phyloP scores from a whole-genome alignment of 2,113 vertebrate species.

The Melanerpes formicivorus region DNA sequence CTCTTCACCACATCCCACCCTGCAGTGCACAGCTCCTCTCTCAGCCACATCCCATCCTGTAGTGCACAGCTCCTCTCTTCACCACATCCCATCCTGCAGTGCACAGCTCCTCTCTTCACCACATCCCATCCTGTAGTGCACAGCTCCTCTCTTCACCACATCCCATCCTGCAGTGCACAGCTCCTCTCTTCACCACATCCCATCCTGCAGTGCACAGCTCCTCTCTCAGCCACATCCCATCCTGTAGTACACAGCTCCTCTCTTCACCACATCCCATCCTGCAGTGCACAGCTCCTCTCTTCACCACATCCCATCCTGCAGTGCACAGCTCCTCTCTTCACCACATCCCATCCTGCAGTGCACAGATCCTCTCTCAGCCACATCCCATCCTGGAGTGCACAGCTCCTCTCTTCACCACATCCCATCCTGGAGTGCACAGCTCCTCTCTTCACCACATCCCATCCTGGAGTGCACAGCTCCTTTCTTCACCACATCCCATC shows the following conservation, averaged over 20 bases:
- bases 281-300: background rate
- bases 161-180: background rate
- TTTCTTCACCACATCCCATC: background rate
- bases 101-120: background rate
- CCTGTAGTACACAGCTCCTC: background rate
- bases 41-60: background rate
- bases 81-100: background rate
- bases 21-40: background rate
- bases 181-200: background rate
- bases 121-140: background rate
- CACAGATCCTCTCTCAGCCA: background rate
- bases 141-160: background rate
- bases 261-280: background rate
- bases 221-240: background rate
- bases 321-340: background rate
- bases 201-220: background rate
- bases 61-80: background rate
- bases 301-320: background rate
- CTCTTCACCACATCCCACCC: background rate
- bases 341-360: background rate
- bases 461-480: background rate
- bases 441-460: background rate
- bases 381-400: background rate
- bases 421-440: background rate
- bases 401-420: background rate